Conservation (phyloP, 2,797 vertebrate genomes). For the Passerculus sandwichensis region DNA sequence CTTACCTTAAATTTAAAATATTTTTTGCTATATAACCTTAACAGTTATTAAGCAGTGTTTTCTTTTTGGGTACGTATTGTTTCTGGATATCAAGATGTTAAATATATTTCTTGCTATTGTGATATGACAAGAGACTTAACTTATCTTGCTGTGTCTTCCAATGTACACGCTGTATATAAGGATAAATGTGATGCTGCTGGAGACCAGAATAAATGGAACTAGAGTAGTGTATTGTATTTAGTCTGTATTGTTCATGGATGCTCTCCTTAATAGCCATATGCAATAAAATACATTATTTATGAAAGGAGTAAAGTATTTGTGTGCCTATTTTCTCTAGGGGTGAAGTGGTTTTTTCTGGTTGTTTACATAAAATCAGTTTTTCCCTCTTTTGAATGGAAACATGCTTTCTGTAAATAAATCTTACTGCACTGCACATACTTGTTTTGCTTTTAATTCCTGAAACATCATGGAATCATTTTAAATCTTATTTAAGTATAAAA, state of each 20-base stretch:
- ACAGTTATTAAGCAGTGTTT: slow-evolving; percentile 93
- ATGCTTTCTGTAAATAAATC: neutral
- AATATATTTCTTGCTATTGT: slow-evolving; percentile 84
- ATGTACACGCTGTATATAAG: slow-evolving; percentile 92
- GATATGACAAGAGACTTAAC: slow-evolving; percentile 83
- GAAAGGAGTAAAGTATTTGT: slow-evolving; percentile 72
- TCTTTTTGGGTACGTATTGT: slow-evolving; percentile 88
- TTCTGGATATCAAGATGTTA: slow-evolving; percentile 91
- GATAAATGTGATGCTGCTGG: slow-evolving; percentile 89
- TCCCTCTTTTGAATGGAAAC: neutral
- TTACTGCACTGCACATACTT: neutral
- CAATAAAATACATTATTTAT: slow-evolving; percentile 99
- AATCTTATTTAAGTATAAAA: neutral
- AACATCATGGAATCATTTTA: neutral
- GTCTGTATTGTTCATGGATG: slow-evolving; percentile 94
- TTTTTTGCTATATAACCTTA: slow-evolving; percentile 90
- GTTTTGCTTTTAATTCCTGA: slow-evolving; percentile 11
- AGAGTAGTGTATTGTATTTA: slow-evolving; percentile 91
- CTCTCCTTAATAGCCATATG: slow-evolving; percentile 92
- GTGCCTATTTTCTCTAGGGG: slow-evolving; percentile 46
- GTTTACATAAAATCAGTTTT: slow-evolving; percentile 3
- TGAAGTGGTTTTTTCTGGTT: neutral
- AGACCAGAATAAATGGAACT: slow-evolving; percentile 87
- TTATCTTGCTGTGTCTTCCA: slow-evolving; percentile 93
- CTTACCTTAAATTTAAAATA: slow-evolving; percentile 88